These are phyloP conservation scores for Himalopsyche tibetana DNA, from an alignment of 2,888 invertebrate genomes.

Conservation along the genomic window DNA sequence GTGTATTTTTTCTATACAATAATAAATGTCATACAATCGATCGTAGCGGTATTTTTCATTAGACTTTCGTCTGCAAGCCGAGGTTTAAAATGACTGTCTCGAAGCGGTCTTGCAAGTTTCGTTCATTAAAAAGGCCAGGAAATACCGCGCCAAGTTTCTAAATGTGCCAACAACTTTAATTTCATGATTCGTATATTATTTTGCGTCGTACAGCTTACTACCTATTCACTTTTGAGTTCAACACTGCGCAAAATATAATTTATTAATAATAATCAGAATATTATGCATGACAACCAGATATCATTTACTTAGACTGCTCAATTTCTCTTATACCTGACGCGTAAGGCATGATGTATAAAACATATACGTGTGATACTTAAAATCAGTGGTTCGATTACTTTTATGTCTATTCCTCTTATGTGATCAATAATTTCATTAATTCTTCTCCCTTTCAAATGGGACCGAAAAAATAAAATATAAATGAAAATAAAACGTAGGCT, in stretches of 20 bases:
- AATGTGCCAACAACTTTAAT: constrained; percentile 15
- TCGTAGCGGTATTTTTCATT: too few species aligned
- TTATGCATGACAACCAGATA: background rate
- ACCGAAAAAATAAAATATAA: too few species aligned
- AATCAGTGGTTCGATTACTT: too few species aligned
- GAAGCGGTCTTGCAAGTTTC: constrained; percentile 39
- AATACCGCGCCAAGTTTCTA: constrained; percentile 12
- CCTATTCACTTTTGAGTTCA: background rate
- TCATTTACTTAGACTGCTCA: background rate
- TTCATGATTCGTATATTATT: constrained; percentile 19
- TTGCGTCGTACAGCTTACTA: too few species aligned
- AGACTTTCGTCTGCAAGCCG: background rate
- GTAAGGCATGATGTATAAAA: too few species aligned
- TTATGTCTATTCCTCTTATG: too few species aligned
- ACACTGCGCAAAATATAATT: background rate
- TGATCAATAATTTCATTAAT: too few species aligned
- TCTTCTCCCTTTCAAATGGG: too few species aligned
- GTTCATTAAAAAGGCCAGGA: constrained; percentile 43
- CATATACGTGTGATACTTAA: too few species aligned
- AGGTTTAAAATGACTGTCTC: background rate
- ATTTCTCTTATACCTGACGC: background rate
- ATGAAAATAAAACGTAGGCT: too few species aligned
- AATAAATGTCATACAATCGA: too few species aligned
- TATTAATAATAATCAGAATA: background rate
- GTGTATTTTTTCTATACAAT: too few species aligned